phyloP scores from a whole-genome alignment of 2,797 vertebrate genomes.

The Tenualosa ilisha region DNA sequence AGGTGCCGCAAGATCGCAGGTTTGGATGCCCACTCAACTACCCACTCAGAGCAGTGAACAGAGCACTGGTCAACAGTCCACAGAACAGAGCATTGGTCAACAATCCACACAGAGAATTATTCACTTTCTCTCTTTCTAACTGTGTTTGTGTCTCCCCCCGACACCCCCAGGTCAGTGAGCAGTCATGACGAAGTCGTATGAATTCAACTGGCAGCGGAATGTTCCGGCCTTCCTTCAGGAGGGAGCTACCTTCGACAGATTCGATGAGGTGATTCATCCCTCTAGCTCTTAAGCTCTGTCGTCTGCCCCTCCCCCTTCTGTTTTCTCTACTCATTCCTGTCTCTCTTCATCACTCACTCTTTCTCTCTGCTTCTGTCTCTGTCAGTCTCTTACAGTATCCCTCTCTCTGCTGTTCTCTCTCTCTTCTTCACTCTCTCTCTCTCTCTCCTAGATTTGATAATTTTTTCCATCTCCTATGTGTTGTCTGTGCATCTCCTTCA shows the following conservation, averaged over 20 bases:
- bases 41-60: too few relatives aligned
- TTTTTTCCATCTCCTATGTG: too few relatives aligned
- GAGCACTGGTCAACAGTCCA: too few relatives aligned
- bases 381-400: not conserved
- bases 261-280: slow-evolving; percentile 88
- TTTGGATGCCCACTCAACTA: too few relatives aligned
- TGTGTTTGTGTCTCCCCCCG: slow-evolving; percentile 35
- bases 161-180: slow-evolving; percentile 76
- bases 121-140: not conserved
- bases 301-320: too few relatives aligned
- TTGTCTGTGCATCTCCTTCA: too few relatives aligned
- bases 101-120: too few relatives aligned
- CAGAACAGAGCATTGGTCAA: too few relatives aligned
- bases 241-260: slow-evolving; percentile 91
- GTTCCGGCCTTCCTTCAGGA: slow-evolving; percentile 94
- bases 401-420: not conserved
- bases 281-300: not conserved
- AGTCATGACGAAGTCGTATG: slow-evolving; percentile 97
- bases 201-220: slow-evolving; percentile 98
- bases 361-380: not conserved
- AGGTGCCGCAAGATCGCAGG: too few relatives aligned
- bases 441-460: too few relatives aligned
- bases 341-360: slow-evolving; percentile 22
- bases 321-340: not conserved
- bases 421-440: too few relatives aligned